Conservation (phyloP, 2,797 vertebrate species). For the Allobates femoralis region DNA sequence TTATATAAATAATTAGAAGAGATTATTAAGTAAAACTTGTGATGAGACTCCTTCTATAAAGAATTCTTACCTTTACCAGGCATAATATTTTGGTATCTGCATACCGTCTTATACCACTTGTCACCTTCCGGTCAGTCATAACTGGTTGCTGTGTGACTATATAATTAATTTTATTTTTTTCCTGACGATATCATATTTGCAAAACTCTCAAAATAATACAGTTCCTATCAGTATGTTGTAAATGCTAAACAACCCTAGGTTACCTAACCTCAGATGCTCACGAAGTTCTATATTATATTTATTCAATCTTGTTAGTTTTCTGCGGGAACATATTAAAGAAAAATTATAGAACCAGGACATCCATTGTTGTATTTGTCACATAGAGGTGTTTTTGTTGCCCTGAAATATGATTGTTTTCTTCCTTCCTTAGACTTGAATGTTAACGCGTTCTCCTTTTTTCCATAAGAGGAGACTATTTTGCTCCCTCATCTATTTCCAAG, state of each 20-base stretch:
- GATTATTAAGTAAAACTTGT: no score
- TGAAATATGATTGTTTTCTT: neutral
- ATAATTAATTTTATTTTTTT: no score
- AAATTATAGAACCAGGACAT: neutral
- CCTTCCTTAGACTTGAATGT: neutral
- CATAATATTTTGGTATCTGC: no score
- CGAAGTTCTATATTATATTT: neutral
- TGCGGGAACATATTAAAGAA: neutral
- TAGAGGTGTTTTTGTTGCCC: neutral
- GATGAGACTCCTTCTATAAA: no score
- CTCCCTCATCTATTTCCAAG: slow-evolving; percentile 27
- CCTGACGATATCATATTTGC: no score
- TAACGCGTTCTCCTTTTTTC: neutral
- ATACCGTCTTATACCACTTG: no score
- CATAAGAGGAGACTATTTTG: slow-evolving; percentile 14
- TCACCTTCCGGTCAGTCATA: no score
- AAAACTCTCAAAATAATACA: neutral
- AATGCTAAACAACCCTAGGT: neutral
- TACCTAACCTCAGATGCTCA: neutral
- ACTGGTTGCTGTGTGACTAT: no score
- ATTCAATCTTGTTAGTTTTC: slow-evolving; percentile 9
- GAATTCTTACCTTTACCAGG: no score
- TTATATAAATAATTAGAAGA: no score
- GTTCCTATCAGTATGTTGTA: neutral
- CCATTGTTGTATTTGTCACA: neutral